These are phyloP conservation scores for Sarcophaga peregrina DNA, from an alignment of 1,140 invertebrate genomes.

Conservation along the genomic window DNA sequence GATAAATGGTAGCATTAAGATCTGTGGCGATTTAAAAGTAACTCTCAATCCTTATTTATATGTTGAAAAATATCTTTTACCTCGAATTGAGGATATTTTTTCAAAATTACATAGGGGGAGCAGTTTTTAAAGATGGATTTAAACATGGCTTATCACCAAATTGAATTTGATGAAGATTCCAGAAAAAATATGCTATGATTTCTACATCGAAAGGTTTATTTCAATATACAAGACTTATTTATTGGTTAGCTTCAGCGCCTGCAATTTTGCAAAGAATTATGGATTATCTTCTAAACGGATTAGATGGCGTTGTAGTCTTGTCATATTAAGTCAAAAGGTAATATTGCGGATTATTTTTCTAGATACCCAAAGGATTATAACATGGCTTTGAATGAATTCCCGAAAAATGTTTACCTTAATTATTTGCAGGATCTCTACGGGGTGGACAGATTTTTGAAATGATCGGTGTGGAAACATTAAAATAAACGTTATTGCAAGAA, in stretches of 20 bases:
- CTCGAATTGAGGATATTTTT: conserved; percentile 54
- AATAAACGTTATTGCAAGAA: too few species aligned
- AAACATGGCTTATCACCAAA: too few species aligned
- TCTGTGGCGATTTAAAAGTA: too few species aligned
- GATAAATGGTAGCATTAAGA: conserved; percentile 60
- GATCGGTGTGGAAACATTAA: too few species aligned
- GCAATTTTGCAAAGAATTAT: conserved; percentile 55
- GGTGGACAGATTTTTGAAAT: too few species aligned
- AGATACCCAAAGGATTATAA: too few species aligned
- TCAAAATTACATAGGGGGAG: conserved; percentile 47
- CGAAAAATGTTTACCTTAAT: too few species aligned
- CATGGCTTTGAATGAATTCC: too few species aligned
- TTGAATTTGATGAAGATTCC: too few species aligned
- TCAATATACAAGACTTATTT: conserved; percentile 48
- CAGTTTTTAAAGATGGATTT: conserved; percentile 52
- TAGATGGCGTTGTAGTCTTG: conserved; percentile 49
- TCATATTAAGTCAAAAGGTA: too few species aligned
- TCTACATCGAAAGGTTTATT: conserved; percentile 49
- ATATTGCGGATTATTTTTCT: too few species aligned
- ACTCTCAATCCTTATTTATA: conserved; percentile 41
- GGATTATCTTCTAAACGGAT: conserved; percentile 50
- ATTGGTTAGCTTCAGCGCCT: conserved; percentile 51
- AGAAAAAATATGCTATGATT: conserved; percentile 42
- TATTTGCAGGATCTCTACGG: too few species aligned
- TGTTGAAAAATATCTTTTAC: conserved; percentile 51